Evolutionary conservation across 2,113 vertebrate genomes (phyloP).

Genomic region (Hippocampus zosterae): DNA sequence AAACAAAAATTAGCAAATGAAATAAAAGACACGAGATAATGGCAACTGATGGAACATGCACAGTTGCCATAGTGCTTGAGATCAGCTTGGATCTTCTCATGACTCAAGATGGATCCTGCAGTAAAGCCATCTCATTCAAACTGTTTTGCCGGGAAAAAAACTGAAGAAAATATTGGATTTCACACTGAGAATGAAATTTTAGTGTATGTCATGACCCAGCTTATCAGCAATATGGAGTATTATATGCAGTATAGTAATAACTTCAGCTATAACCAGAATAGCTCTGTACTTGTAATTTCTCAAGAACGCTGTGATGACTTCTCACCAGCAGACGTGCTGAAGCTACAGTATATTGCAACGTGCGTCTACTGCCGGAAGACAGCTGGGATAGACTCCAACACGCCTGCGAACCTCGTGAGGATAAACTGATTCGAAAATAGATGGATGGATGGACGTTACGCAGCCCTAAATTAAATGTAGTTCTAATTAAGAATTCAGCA

Average conservation of each 20-base stretch:
- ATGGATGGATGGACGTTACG: too few species aligned
- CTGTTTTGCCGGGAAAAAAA: not conserved
- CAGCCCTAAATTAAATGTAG: too few species aligned
- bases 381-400: too few species aligned
- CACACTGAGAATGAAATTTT: not conserved
- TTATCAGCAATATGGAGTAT: not conserved
- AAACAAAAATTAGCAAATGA: not conserved
- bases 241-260: not conserved
- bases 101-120: not conserved
- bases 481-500: too few species aligned
- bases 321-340: constrained; percentile 44
- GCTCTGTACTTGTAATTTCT: not conserved
- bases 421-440: too few species aligned
- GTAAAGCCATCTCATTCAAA: not conserved
- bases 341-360: not conserved
- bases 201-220: not conserved
- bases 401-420: too few species aligned
- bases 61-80: not conserved
- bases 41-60: not conserved
- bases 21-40: not conserved
- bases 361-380: too few species aligned
- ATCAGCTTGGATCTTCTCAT: not conserved
- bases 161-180: not conserved
- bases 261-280: too few species aligned
- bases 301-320: not conserved